Base-by-base conservation (phyloP, 1,140 invertebrate genomes). In the Zaprionus nigranus region DNA sequence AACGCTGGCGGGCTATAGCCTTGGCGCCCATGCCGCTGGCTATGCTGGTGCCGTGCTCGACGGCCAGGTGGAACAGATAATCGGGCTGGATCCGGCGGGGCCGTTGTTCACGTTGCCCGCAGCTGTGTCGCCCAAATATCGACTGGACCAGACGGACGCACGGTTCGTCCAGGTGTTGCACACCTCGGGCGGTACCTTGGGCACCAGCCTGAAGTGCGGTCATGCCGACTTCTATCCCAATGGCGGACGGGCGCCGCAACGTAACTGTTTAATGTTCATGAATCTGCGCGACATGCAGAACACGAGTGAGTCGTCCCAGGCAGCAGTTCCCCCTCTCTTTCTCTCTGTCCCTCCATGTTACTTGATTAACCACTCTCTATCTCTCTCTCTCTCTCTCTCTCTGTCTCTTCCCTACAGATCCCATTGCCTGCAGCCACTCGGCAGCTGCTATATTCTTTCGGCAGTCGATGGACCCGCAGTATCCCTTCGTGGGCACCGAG, bases 191-290 rank as follows among this genome's bases (percentile, higher is more conserved):
- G 97, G 96, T 0, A 92, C 95, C 0, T 94, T 97, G 65, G 97
- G 97, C 0, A 95, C 96, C 36, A 94, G 94, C 0, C 91, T 95
- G 15, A 94, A 97, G 0, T 94, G 96, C 61, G 97, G 96, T 3
- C 96, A 98, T 81, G 96, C 96, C 0, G 97, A 98, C 87, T 98
- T 98, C 92, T 98, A 96, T 87, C 96, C 97, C 0, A 98, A 98
- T 87, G 95, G 96, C 1, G 97, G 97, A 0, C 93, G 92, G 11
- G 95, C 95, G 11, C 94, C 96, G 1, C 97, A 97, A 79, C 96
- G 97, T 0, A 97, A 97, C 3, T 97, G 97, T 43, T 75, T 91
- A 93, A 68, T 94, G 94, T 66, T 66, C 15, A 75, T 80, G 60
- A 78, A 82, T 46, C 73, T 91, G 11, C 53, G 75, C 12, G 90